Evolutionary conservation across 2,113 vertebrate genomes (phyloP), one percentile per base, ranked within the genome.

Genomic region (Corythornis cristatus): DNA sequence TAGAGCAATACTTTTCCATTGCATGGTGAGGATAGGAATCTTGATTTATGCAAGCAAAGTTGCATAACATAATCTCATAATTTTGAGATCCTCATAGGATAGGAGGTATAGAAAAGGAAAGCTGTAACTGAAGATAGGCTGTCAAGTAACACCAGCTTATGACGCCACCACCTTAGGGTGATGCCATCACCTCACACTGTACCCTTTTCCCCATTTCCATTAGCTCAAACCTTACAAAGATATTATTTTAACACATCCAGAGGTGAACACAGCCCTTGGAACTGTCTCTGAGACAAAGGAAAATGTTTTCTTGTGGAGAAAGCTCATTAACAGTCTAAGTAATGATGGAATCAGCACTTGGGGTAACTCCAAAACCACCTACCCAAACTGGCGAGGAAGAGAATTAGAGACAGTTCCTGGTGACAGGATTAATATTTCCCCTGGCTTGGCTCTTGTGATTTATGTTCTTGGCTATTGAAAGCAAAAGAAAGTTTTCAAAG

Each of bases 361-460:
- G 53, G 46, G 57, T 76, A 94, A 65, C 68, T 96, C 88, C 86
- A 95, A 95, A 94, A 78, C 61, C 72, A 81, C 72, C 75, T 89
- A 92, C 48, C 77, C 65, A 57, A 65, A 50, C 50, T 75, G 16
- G 28, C 3, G 42, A 67, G 50, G 42, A 88, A 82, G 58, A 57
- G 37, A 78, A 20, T 42, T 73, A 84, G 54, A 84, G 71, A 72
- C 45, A 82, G 79, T 83, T 94, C 31, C 21, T 83, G 26, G 67
- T 80, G 46, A 21, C 64, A 89, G 28, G 43, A 96, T 86, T 93
- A 94, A 73, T 95, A 90, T 88, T 92, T 92, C 77, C 42, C 64
- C 61, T 77, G 74, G 21, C 70, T 92, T 90, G 68, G 42, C 40
- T 83, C 15, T 61, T 60, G 26, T 74, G 72, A 61, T 90, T 91